phyloP scores from a whole-genome alignment of 2,113 vertebrate species.

The Hipposideros armiger region DNA sequence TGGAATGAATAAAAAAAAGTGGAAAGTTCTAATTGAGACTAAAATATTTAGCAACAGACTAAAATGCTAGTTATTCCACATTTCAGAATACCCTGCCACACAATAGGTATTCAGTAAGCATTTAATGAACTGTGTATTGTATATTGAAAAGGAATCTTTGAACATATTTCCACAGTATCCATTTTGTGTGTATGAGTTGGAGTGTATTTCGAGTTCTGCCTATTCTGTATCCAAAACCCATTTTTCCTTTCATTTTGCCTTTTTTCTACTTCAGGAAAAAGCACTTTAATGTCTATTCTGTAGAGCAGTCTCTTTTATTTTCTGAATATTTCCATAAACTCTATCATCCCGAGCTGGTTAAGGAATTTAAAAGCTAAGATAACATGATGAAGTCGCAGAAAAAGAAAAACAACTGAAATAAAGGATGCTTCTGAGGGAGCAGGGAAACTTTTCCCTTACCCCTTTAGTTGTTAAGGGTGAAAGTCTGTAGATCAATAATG shows the following conservation, averaged over 20 bases:
- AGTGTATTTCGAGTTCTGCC: background rate
- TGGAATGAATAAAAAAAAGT: background rate
- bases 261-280: conserved; percentile 32
- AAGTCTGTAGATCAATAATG: too few species aligned
- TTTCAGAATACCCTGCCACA: background rate
- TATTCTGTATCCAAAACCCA: background rate
- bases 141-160: background rate
- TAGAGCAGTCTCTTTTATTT: background rate
- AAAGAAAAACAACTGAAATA: conserved; percentile 4
- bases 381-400: background rate
- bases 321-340: conserved; percentile 14
- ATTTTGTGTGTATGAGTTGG: background rate
- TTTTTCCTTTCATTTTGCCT: conserved; percentile 31
- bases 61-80: background rate
- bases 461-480: background rate
- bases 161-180: background rate
- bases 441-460: background rate
- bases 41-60: conserved; percentile 5
- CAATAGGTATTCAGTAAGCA: background rate
- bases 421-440: background rate
- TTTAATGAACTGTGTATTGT: background rate
- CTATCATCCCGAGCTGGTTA: background rate
- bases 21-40: conserved; percentile 1
- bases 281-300: background rate
- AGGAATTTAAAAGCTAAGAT: conserved; percentile 15